phyloP scores from a whole-genome alignment of 2,888 invertebrate genomes.

The Pyrocoelia pectoralis region DNA sequence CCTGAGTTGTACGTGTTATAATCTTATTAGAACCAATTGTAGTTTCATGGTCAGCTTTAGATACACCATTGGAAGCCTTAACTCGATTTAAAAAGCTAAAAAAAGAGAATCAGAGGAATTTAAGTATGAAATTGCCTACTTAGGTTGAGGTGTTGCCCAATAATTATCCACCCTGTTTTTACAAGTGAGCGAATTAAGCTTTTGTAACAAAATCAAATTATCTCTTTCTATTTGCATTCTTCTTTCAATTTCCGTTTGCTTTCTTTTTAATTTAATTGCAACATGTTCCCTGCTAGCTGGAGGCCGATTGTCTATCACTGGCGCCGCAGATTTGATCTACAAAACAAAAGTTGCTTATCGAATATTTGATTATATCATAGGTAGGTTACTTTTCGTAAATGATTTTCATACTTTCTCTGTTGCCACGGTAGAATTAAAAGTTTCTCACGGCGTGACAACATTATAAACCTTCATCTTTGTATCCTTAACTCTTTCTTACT shows the following conservation, averaged over 20 bases:
- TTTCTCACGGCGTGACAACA: slow-evolving; percentile 78
- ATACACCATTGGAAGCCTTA: slow-evolving; percentile 19
- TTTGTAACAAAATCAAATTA: slow-evolving; percentile 73
- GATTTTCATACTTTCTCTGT: slow-evolving; percentile 72
- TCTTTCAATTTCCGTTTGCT: slow-evolving; percentile 74
- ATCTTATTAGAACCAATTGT: too few relatives aligned
- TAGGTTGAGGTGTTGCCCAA: slow-evolving; percentile 71
- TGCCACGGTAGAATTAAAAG: slow-evolving; percentile 76
- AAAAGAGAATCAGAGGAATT: background rate
- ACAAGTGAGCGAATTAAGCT: slow-evolving; percentile 71
- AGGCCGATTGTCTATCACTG: slow-evolving; percentile 72
- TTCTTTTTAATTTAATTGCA: slow-evolving; percentile 72
- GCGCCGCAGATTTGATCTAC: slow-evolving; percentile 70
- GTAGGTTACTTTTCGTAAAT: slow-evolving; percentile 68
- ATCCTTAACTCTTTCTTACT: too few relatives aligned
- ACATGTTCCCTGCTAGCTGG: slow-evolving; percentile 73
- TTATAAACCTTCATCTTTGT: slow-evolving; percentile 47
- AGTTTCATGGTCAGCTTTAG: too few relatives aligned
- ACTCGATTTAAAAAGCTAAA: slow-evolving; percentile 45
- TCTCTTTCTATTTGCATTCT: slow-evolving; percentile 70
- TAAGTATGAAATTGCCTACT: slow-evolving; percentile 52
- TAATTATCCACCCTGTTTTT: slow-evolving; percentile 72
- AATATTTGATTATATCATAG: background rate
- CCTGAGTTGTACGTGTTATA: slow-evolving; percentile 46
- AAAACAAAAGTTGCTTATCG: slow-evolving; percentile 15